Evolutionary conservation across 2,888 invertebrate genomes (phyloP).

Genomic region (Apodemia duryi): DNA sequence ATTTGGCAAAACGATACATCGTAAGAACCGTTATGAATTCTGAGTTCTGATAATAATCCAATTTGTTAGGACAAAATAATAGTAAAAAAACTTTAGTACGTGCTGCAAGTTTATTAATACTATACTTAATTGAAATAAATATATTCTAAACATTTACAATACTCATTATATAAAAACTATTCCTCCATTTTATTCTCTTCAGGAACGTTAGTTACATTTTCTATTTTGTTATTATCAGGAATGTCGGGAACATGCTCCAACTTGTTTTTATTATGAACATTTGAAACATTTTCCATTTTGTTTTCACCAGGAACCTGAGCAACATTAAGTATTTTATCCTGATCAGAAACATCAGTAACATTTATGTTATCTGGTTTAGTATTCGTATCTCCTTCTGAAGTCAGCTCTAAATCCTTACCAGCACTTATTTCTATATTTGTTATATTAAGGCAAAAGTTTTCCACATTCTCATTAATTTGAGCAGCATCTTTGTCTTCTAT

Average conservation of each 20-base stretch:
- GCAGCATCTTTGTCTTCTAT: constrained; percentile 16
- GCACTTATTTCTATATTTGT: constrained; percentile 9
- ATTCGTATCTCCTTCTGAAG: background rate
- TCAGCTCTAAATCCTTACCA: background rate
- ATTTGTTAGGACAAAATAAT: no score
- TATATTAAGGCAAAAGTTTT: constrained; percentile 17
- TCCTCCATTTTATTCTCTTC: constrained; percentile 17
- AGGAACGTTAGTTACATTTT: constrained; percentile 4
- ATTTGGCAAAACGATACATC: no score
- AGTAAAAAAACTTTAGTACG: no score
- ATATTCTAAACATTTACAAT: background rate
- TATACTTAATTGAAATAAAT: background rate
- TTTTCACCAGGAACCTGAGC: background rate
- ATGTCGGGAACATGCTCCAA: constrained; percentile 39
- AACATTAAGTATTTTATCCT: constrained; percentile 1
- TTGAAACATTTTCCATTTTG: constrained; percentile 17
- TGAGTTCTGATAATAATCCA: no score
- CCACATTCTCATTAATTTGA: constrained; percentile 16
- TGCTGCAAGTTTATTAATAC: background rate
- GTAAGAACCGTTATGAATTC: no score
- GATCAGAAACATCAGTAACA: constrained; percentile 1
- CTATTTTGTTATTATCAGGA: constrained; percentile 9
- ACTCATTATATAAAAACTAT: constrained; percentile 19
- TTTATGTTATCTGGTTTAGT: background rate
- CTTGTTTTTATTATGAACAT: constrained; percentile 26